phyloP scores from a whole-genome alignment of 2,113 vertebrate species.

The Callionymus lyra region DNA sequence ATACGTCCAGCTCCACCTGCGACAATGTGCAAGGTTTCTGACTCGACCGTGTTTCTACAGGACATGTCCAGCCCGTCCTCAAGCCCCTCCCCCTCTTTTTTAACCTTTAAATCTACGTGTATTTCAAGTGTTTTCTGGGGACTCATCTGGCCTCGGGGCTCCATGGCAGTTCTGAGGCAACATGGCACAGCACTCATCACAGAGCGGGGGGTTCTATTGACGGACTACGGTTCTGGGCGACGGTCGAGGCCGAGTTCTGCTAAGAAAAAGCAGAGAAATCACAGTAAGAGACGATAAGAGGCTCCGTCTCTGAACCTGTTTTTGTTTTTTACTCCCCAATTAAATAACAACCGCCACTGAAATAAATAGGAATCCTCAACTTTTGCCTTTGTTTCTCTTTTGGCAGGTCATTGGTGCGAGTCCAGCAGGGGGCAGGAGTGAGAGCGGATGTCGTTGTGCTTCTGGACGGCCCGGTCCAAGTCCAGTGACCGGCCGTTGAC shows the following conservation, averaged over 20 bases:
- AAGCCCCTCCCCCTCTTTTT: no score
- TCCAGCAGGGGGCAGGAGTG: constrained; percentile 85
- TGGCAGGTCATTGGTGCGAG: constrained; percentile 41
- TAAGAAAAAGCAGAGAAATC: constrained; percentile 30
- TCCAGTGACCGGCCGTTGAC: constrained; percentile 72
- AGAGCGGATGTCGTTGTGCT: constrained; percentile 86
- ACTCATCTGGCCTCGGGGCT: constrained; percentile 4
- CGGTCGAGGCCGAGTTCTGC: not conserved
- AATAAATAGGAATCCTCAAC: constrained; percentile 25
- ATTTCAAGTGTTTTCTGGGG: no score
- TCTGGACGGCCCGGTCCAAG: constrained; percentile 81
- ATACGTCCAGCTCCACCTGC: constrained; percentile 40
- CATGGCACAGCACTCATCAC: constrained; percentile 36
- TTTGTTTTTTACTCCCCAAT: constrained; percentile 29
- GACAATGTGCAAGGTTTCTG: constrained; percentile 49
- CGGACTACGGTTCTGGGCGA: constrained; percentile 13
- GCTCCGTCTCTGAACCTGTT: constrained; percentile 16
- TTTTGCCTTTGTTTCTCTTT: constrained; percentile 25
- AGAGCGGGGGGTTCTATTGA: not conserved
- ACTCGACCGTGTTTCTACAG: constrained; percentile 8
- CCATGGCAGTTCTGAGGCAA: constrained; percentile 36
- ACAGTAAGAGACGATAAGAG: constrained; percentile 29
- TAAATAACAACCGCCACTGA: constrained; percentile 15
- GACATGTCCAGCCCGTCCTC: no score
- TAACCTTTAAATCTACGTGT: no score